These are phyloP conservation scores for Galeruca laticollis DNA, from an alignment of 2,888 invertebrate genomes.

Conservation along the genomic window DNA sequence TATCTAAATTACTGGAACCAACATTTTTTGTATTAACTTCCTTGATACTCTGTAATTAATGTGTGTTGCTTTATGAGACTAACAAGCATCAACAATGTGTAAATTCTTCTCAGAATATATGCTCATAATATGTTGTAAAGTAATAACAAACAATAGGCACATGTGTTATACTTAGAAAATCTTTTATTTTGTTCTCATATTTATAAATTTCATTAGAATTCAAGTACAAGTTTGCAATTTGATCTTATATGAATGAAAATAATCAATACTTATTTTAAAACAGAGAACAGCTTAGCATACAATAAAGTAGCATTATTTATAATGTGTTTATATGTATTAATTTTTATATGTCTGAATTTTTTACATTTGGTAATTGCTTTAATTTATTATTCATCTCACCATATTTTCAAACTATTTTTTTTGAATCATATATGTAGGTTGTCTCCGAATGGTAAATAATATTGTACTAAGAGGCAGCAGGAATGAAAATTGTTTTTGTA, in stretches of 20 bases:
- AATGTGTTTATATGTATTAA: neutral
- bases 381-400: neutral
- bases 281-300: too few relatives aligned
- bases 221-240: neutral
- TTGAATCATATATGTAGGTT: neutral
- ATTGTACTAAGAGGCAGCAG: neutral
- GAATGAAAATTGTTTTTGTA: neutral
- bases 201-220: too few relatives aligned
- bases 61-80: too few relatives aligned
- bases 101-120: too few relatives aligned
- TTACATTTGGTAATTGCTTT: neutral
- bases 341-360: neutral
- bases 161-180: too few relatives aligned
- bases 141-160: too few relatives aligned
- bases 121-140: too few relatives aligned
- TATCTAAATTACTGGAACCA: too few relatives aligned
- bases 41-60: too few relatives aligned
- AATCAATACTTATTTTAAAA: neutral
- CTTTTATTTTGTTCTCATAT: too few relatives aligned
- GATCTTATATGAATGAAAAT: slow-evolving; percentile 4
- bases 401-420: neutral
- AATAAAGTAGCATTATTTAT: neutral
- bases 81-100: too few relatives aligned
- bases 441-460: neutral
- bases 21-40: too few relatives aligned